Conservation (phyloP, 2,888 invertebrate species). For the Anoncus sp. region DNA sequence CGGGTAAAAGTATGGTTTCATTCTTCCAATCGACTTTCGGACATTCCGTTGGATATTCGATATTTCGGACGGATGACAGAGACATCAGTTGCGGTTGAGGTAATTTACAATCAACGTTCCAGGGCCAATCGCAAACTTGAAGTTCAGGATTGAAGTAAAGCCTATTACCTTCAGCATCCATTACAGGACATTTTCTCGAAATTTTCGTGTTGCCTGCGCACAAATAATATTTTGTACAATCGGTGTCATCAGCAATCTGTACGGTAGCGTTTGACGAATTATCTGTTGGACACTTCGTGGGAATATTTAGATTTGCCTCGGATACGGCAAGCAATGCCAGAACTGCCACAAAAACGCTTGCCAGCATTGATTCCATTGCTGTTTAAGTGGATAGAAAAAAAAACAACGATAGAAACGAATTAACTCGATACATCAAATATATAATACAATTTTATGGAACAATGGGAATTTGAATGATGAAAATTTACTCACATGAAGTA, state of each 20-base stretch:
- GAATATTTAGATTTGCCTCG: not conserved
- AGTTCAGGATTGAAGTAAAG: slow-evolving; percentile 64
- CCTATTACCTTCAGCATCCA: slow-evolving; percentile 24
- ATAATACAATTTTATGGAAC: not conserved
- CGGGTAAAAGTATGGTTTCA: slow-evolving; percentile 23
- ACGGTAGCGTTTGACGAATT: slow-evolving; percentile 33
- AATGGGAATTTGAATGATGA: not conserved
- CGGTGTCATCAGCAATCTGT: slow-evolving; percentile 58
- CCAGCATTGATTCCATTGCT: slow-evolving; percentile 23
- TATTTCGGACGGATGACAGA: not conserved
- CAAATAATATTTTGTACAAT: slow-evolving; percentile 64
- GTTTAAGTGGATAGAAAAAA: not conserved
- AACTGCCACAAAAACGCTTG: not conserved
- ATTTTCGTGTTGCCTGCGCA: slow-evolving; percentile 28
- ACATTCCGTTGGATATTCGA: slow-evolving; percentile 48
- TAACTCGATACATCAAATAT: not conserved
- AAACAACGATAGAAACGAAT: not conserved
- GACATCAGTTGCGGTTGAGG: not conserved
- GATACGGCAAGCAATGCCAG: slow-evolving; percentile 3
- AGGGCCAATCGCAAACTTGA: slow-evolving; percentile 70
- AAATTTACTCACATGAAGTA: slow-evolving; percentile 34
- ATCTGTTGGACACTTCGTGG: slow-evolving; percentile 44
- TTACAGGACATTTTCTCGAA: slow-evolving; percentile 52
- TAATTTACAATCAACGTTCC: slow-evolving; percentile 64
- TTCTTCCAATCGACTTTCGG: slow-evolving; percentile 7